These are phyloP conservation scores for Nannobrachium achirus DNA, from an alignment of 2,113 vertebrate species.

Conservation along the genomic window DNA sequence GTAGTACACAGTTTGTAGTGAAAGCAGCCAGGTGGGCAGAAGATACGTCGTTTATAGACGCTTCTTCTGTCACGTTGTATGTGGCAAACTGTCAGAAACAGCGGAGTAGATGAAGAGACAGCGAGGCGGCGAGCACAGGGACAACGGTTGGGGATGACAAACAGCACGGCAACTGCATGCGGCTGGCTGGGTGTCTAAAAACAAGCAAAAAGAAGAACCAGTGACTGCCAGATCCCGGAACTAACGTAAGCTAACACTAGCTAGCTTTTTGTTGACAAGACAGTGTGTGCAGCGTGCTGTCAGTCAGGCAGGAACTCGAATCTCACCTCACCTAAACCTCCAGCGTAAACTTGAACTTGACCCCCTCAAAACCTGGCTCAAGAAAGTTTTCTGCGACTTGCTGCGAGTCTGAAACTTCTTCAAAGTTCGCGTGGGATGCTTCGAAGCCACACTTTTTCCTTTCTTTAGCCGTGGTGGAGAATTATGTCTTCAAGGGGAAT, in stretches of 20 bases:
- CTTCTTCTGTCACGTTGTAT: not conserved
- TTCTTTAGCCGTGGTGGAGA: conserved; percentile 28
- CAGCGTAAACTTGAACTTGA: not conserved
- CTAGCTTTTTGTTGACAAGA: conserved; percentile 76
- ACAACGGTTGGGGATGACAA: conserved; percentile 45
- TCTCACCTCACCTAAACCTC: not conserved
- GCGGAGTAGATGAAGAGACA: not conserved
- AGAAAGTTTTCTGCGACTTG: not conserved
- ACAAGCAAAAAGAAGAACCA: conserved; percentile 5
- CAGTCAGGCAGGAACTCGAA: conserved; percentile 37
- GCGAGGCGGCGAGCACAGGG: not conserved
- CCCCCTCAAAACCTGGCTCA: too few relatives aligned
- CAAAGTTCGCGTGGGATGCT: conserved; percentile 24
- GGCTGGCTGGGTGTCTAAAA: conserved; percentile 6
- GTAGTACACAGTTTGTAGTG: too few relatives aligned
- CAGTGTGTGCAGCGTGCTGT: conserved; percentile 58
- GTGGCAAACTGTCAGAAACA: not conserved
- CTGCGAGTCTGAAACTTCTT: not conserved
- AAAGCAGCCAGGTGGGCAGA: too few relatives aligned
- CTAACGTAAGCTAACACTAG: conserved; percentile 52
- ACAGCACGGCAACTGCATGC: not conserved
- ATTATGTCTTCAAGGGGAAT: conserved; percentile 74
- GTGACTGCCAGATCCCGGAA: conserved; percentile 68
- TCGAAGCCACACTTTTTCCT: conserved; percentile 36
- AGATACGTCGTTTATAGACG: too few relatives aligned